A percentile compares a stretch with the other conserved stretches of the same genome.
Evolutionary conservation across 2,113 vertebrate genomes (phyloP).

Genomic region (Atractosteus spatula): DNA sequence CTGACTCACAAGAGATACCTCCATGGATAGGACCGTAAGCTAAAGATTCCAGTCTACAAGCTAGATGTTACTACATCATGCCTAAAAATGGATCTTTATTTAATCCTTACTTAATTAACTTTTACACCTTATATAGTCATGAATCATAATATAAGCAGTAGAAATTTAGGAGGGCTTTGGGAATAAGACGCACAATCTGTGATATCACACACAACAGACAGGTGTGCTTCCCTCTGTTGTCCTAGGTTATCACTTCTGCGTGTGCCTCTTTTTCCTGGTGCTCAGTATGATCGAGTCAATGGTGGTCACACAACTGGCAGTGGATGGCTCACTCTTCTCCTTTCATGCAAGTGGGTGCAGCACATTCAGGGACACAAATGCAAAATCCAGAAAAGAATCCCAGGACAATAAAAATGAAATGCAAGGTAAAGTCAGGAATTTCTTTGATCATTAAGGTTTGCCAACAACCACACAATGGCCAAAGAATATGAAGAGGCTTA

Average conservation of each 20-base stretch:
- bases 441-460: not conserved
- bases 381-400: not conserved
- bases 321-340: constrained; percentile 35
- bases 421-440: not conserved
- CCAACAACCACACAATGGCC: not conserved
- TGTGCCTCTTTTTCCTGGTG: constrained; percentile 57
- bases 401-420: not conserved
- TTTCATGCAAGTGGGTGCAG: constrained; percentile 2
- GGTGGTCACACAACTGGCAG: constrained; percentile 47
- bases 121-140: no score
- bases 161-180: no score
- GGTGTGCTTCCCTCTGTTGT: not conserved
- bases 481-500: no score
- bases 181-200: no score
- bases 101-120: no score
- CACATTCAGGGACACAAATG: not conserved
- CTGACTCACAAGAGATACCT: no score
- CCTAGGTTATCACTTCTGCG: constrained; percentile 60
- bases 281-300: constrained; percentile 60
- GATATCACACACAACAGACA: no score
- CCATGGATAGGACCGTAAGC: no score
- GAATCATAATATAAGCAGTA: no score
- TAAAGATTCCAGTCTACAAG: no score
- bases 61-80: no score
- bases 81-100: no score